Percentiles rank a stretch among this genome's conserved stretches.
Evolutionary conservation across 2,113 vertebrate species (phyloP).

Genomic region (Peromyscus polionotus): DNA sequence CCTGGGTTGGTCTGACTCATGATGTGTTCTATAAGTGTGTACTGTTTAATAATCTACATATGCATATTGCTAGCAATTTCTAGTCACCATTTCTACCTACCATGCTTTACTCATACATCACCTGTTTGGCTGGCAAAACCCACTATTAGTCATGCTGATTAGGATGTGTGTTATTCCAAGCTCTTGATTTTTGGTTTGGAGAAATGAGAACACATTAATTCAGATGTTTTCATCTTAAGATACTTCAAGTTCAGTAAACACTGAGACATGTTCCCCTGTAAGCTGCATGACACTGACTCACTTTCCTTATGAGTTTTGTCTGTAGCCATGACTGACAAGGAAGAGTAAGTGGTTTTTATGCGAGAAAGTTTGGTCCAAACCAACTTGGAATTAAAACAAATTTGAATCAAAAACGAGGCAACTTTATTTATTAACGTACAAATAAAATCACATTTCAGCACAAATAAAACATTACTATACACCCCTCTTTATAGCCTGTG

Average conservation of each 20-base stretch:
- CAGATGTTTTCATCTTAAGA: not conserved
- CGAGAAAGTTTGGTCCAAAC: not conserved
- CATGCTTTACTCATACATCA: not conserved
- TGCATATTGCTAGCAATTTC: not conserved
- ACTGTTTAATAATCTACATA: not conserved
- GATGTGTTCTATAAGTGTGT: not conserved
- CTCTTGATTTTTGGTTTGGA: not conserved
- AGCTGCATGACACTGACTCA: not conserved
- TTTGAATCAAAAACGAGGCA: slow-evolving; percentile 3
- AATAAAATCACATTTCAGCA: too few species aligned
- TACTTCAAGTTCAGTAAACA: slow-evolving; percentile 16
- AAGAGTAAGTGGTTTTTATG: slow-evolving; percentile 20
- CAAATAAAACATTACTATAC: too few species aligned
- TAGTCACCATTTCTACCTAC: not conserved
- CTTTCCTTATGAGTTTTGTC: slow-evolving; percentile 9
- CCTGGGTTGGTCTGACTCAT: not conserved
- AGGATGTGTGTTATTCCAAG: not conserved
- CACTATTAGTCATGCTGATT: not conserved
- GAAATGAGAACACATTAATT: slow-evolving; percentile 16
- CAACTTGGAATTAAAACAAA: slow-evolving; percentile 27
- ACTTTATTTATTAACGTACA: too few species aligned
- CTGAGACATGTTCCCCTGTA: not conserved
- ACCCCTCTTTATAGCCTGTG: not conserved
- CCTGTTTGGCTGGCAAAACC: not conserved
- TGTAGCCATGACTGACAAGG: not conserved